A percentile compares a stretch with the other conserved stretches of the same genome.
These are phyloP conservation scores for Ascaphus truei DNA, from an alignment of 2,113 vertebrate genomes.

Conservation along the genomic window DNA sequence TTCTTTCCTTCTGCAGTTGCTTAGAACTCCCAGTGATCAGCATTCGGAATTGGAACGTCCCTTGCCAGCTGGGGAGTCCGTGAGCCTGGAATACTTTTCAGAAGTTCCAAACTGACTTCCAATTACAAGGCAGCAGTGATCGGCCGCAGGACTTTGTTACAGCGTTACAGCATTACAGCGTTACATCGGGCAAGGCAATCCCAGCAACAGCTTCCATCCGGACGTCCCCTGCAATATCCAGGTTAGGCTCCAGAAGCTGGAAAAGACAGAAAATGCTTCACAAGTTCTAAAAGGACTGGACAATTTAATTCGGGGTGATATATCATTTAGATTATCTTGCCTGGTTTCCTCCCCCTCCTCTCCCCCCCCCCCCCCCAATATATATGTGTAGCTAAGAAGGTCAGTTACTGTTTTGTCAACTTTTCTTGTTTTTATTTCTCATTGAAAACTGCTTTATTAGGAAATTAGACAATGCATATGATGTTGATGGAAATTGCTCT, in stretches of 20 bases:
- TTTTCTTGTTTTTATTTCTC: background rate
- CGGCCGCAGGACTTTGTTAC: no score
- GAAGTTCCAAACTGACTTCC: no score
- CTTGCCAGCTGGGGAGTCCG: background rate
- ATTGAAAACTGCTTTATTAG: background rate
- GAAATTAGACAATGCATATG: background rate
- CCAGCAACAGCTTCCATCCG: no score
- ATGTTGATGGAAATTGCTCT: constrained; percentile 6
- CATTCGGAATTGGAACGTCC: background rate
- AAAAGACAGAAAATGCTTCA: background rate
- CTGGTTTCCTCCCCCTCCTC: background rate
- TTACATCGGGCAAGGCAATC: no score
- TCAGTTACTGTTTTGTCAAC: background rate
- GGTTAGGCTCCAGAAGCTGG: background rate
- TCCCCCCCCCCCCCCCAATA: no score
- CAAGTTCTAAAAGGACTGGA: constrained; percentile 4
- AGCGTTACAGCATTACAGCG: no score
- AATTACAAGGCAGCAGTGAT: no score
- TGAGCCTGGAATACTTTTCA: background rate
- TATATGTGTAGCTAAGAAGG: no score
- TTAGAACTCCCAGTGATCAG: background rate
- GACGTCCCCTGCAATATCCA: background rate
- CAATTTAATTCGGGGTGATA: constrained; percentile 13
- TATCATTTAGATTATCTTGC: background rate
- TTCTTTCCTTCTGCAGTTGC: background rate